phyloP scores from a whole-genome alignment of 2,113 vertebrate species.

The Sardina pilchardus region DNA sequence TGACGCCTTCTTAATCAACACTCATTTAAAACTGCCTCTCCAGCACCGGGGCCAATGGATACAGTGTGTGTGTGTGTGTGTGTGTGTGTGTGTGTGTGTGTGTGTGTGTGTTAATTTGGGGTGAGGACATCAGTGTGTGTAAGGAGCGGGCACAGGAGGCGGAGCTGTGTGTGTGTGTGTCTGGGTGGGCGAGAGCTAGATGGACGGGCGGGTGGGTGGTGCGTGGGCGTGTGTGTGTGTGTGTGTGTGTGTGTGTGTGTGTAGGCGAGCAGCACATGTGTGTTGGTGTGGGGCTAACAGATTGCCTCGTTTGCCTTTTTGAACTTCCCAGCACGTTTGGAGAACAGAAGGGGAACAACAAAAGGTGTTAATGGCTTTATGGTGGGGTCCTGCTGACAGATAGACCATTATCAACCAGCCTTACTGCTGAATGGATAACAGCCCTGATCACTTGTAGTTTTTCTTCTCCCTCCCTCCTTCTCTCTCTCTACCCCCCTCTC shows the following conservation, averaged over 20 bases:
- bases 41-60: slow-evolving; percentile 72
- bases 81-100: slow-evolving; percentile 1
- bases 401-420: slow-evolving; percentile 88
- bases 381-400: slow-evolving; percentile 88
- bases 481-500: slow-evolving; percentile 9
- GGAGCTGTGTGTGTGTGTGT: neutral
- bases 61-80: slow-evolving; percentile 36
- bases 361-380: slow-evolving; percentile 98
- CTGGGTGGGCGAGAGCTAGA: slow-evolving; percentile 50
- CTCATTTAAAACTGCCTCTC: slow-evolving; percentile 71
- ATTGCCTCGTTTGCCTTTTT: slow-evolving; percentile 82
- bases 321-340: slow-evolving; percentile 82
- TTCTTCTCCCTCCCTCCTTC: neutral
- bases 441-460: slow-evolving; percentile 78
- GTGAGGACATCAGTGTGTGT: slow-evolving; percentile 21
- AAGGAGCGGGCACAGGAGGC: neutral
- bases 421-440: slow-evolving; percentile 86
- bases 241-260: slow-evolving; percentile 60
- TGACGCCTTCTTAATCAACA: slow-evolving; percentile 70
- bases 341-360: slow-evolving; percentile 83
- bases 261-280: slow-evolving; percentile 59
- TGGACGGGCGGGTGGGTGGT: slow-evolving; percentile 52
- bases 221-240: slow-evolving; percentile 21
- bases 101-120: neutral
- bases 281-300: slow-evolving; percentile 67